Evolutionary conservation across 2,888 invertebrate species (phyloP).

Genomic region (Oscheius sp.): DNA sequence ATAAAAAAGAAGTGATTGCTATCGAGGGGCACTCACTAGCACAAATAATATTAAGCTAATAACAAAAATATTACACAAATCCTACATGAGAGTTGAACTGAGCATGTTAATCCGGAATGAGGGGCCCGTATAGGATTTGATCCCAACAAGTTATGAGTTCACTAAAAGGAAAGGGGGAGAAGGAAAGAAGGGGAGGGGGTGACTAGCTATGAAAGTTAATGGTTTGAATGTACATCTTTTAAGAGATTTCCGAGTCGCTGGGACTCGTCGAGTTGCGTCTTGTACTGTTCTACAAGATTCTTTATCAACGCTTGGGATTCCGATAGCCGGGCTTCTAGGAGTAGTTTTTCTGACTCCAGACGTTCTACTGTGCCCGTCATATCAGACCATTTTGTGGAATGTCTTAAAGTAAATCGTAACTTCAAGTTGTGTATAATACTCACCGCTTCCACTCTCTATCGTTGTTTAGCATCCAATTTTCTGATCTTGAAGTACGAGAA

Average conservation of each 20-base stretch:
- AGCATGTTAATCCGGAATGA: conserved; percentile 32
- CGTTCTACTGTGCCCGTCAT: conserved; percentile 41
- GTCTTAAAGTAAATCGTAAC: conserved; percentile 4
- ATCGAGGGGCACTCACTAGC: not conserved
- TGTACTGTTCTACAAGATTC: conserved; percentile 46
- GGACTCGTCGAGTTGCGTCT: conserved; percentile 39
- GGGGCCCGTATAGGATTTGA: conserved; percentile 34
- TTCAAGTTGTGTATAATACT: not conserved
- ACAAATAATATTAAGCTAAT: not conserved
- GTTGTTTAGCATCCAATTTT: conserved; percentile 20
- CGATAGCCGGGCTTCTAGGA: conserved; percentile 43
- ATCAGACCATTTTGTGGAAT: conserved; percentile 39
- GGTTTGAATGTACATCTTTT: conserved; percentile 32
- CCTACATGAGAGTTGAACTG: conserved; percentile 16
- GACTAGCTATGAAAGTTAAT: conserved; percentile 9
- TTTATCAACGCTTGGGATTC: conserved; percentile 44
- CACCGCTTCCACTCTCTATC: conserved; percentile 30
- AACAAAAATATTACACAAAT: not conserved
- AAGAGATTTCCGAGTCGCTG: conserved; percentile 30
- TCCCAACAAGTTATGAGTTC: conserved; percentile 22
- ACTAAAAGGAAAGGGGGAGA: conserved; percentile 12
- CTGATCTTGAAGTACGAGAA: conserved; percentile 13
- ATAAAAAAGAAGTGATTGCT: conserved; percentile 7
- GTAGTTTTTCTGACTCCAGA: conserved; percentile 45
- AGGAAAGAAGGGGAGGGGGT: not conserved